These are phyloP conservation scores for Seira musarum DNA, from an alignment of 2,888 invertebrate species.

Conservation along the genomic window DNA sequence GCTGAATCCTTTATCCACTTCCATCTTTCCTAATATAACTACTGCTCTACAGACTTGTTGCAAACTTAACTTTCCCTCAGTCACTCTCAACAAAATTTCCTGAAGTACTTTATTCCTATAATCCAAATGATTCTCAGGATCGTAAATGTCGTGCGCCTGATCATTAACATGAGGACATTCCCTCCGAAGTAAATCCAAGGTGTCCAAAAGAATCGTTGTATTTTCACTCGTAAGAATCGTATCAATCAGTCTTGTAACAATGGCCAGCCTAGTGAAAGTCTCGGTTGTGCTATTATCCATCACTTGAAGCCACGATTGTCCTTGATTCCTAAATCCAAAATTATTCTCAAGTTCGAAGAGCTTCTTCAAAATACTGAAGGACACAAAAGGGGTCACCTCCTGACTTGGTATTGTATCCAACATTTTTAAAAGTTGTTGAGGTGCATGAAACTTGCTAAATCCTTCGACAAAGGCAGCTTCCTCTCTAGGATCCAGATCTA, in stretches of 20 bases:
- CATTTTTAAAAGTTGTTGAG: conserved; percentile 72
- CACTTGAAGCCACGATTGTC: conserved; percentile 70
- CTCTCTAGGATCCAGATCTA: conserved; percentile 65
- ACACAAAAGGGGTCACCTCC: conserved; percentile 74
- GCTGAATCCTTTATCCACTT: conserved; percentile 71
- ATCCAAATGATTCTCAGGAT: conserved; percentile 62
- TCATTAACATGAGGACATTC: conserved; percentile 68
- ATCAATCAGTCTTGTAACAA: conserved; percentile 74
- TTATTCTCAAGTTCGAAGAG: conserved; percentile 74
- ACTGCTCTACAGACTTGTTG: conserved; percentile 78
- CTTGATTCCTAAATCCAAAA: conserved; percentile 70
- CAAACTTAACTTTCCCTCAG: conserved; percentile 77
- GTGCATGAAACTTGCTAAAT: conserved; percentile 71
- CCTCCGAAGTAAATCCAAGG: conserved; percentile 72
- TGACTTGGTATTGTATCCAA: conserved; percentile 73
- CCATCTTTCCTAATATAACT: conserved; percentile 75
- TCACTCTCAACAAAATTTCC: conserved; percentile 77
- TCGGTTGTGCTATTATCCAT: conserved; percentile 70
- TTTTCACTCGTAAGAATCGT: conserved; percentile 73
- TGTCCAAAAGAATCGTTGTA: conserved; percentile 72
- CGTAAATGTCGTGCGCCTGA: conserved; percentile 16
- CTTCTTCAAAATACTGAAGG: conserved; percentile 73
- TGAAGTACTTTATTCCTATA: conserved; percentile 76
- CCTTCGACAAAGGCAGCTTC: conserved; percentile 71
- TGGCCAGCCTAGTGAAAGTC: conserved; percentile 72